Conservation (phyloP, 2,797 vertebrate species). For the Eupleurogrammus muticus region DNA sequence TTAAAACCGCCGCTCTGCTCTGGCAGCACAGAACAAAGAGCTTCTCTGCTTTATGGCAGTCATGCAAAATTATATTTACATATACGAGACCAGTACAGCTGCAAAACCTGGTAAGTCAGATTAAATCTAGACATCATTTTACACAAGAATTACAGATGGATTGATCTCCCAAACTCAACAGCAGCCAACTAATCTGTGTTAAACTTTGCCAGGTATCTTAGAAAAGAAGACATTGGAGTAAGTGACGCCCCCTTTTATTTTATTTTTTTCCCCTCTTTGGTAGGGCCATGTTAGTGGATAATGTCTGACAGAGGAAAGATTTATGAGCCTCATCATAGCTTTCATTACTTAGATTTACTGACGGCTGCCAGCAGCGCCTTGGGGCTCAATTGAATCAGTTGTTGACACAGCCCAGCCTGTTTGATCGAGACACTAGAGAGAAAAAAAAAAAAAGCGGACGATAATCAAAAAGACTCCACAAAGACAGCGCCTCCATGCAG, state of each 20-base stretch:
- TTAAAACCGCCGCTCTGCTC: neutral
- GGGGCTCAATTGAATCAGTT: conserved; percentile 45
- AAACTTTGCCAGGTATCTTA: conserved; percentile 21
- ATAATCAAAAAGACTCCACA: conserved; percentile 19
- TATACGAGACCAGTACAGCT: neutral
- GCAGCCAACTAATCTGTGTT: conserved; percentile 31
- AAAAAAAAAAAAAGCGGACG: conserved; percentile 13
- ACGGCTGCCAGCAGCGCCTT: conserved; percentile 58
- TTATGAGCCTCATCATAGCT: conserved; percentile 50
- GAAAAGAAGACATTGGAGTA: conserved; percentile 34
- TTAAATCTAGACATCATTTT: conserved; percentile 23
- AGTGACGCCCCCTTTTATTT: conserved; percentile 55
- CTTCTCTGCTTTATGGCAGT: neutral
- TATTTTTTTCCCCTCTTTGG: neutral
- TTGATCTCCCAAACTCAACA: conserved; percentile 22
- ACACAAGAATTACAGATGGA: conserved; percentile 9
- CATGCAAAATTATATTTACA: neutral
- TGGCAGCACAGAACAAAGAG: neutral
- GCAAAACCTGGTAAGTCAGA: conserved; percentile 1
- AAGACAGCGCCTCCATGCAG: neutral
- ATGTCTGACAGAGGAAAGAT: conserved; percentile 54
- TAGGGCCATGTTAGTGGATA: conserved; percentile 8
- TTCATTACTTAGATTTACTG: conserved; percentile 60
- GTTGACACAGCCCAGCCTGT: conserved; percentile 18
- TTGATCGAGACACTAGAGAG: conserved; percentile 36